Evolutionary conservation across 2,113 vertebrate genomes (phyloP).

Genomic region (Charadrius vociferus): DNA sequence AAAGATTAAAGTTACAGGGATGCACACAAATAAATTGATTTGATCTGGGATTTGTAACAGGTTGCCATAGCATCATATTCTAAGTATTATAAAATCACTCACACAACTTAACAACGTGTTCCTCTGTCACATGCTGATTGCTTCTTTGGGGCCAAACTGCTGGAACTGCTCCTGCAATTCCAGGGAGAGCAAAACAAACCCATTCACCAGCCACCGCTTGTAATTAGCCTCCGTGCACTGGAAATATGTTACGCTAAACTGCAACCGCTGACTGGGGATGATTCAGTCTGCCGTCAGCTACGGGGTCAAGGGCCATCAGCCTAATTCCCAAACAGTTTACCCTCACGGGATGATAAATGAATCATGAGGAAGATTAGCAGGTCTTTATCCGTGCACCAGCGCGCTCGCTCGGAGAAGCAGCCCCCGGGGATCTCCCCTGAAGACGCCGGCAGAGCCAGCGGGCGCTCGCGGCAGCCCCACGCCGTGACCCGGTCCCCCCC

Average conservation of each 20-base stretch:
- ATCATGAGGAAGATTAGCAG: neutral
- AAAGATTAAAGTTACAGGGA: slow-evolving; percentile 52
- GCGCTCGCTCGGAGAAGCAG: fast-evolving
- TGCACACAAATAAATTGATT: slow-evolving; percentile 45
- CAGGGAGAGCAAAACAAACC: slow-evolving; percentile 18
- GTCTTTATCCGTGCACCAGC: fast-evolving
- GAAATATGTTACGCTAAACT: neutral
- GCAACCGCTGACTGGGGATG: neutral
- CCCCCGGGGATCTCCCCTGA: neutral
- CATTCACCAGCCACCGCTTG: neutral
- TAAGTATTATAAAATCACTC: slow-evolving; percentile 46
- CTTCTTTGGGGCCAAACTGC: slow-evolving; percentile 28
- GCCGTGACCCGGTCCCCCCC: fast-evolving
- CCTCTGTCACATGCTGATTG: slow-evolving; percentile 33
- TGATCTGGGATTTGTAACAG: slow-evolving; percentile 57
- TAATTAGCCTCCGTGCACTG: neutral
- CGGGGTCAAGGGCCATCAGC: neutral
- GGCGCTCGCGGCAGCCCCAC: fast-evolving
- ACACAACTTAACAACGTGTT: slow-evolving; percentile 45
- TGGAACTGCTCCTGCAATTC: slow-evolving; percentile 11
- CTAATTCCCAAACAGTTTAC: neutral
- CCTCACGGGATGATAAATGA: neutral
- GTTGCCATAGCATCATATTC: slow-evolving; percentile 63
- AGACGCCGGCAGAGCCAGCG: fast-evolving
- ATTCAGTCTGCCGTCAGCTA: neutral